Evolutionary conservation across 1,140 invertebrate genomes (phyloP).

Genomic region (Heliconius nattereri): DNA sequence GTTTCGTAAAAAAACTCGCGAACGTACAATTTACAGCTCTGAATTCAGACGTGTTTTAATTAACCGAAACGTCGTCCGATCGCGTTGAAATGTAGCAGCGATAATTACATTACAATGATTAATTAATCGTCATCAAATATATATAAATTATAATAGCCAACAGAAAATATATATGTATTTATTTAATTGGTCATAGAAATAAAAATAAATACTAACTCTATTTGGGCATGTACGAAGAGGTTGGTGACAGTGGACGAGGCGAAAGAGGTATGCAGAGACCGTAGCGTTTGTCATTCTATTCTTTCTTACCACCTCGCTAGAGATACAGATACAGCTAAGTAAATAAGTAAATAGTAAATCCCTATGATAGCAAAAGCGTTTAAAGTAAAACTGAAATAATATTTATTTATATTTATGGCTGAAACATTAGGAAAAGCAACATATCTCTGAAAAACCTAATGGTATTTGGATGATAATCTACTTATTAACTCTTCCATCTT

Average conservation of each 20-base stretch:
- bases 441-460: background rate
- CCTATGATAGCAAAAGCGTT: too few species aligned
- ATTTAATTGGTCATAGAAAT: background rate
- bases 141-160: background rate
- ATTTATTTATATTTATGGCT: background rate
- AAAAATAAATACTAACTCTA: background rate
- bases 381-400: too few species aligned
- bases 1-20: slow-evolving; percentile 68
- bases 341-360: too few species aligned
- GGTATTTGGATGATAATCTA: background rate
- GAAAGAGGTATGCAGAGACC: too few species aligned
- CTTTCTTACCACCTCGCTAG: too few species aligned
- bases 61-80: slow-evolving; percentile 60
- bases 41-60: slow-evolving; percentile 76
- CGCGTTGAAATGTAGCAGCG: slow-evolving; percentile 41
- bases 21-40: slow-evolving; percentile 72
- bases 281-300: too few species aligned
- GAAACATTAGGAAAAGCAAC: background rate
- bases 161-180: background rate
- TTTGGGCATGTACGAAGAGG: too few species aligned
- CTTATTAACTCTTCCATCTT: background rate
- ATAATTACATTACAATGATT: slow-evolving; percentile 47
- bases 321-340: too few species aligned
- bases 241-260: too few species aligned
- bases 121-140: slow-evolving; percentile 17